Conservation (phyloP, 2,888 invertebrate species). For the Campopleginae sp. region DNA sequence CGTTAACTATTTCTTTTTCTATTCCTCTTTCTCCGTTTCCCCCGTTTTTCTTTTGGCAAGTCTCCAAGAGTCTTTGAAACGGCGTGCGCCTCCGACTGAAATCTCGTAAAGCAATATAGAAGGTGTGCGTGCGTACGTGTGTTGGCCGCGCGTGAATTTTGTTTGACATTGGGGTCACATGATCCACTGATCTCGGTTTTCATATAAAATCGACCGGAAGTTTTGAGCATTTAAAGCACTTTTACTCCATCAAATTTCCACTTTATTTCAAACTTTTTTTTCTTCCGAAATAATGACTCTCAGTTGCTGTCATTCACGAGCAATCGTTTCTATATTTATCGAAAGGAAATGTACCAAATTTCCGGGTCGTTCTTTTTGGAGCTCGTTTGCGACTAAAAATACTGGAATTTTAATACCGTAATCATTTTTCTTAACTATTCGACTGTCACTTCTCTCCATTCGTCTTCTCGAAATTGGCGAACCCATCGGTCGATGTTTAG, state of each 20-base stretch:
- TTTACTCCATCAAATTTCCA: background rate
- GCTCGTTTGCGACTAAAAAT: background rate
- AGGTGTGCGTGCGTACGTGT: background rate
- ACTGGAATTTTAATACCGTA: background rate
- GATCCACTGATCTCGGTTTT: slow-evolving; percentile 34
- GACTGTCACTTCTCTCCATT: background rate
- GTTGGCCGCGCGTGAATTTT: slow-evolving; percentile 42
- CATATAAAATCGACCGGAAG: slow-evolving; percentile 34
- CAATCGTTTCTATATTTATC: background rate
- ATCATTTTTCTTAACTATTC: background rate
- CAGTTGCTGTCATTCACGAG: background rate
- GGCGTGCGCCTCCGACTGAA: slow-evolving; percentile 40
- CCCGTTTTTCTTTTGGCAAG: slow-evolving; percentile 41
- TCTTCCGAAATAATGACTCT: background rate
- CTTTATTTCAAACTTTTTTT: background rate
- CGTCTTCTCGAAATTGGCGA: background rate
- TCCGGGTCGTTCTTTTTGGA: background rate
- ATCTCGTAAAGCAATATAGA: slow-evolving; percentile 40
- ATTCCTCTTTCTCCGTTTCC: slow-evolving; percentile 14
- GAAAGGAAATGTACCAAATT: background rate
- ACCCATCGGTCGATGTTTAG: background rate
- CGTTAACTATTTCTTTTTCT: slow-evolving; percentile 28
- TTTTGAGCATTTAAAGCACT: slow-evolving; percentile 15
- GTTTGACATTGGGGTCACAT: slow-evolving; percentile 60
- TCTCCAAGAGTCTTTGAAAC: slow-evolving; percentile 55